phyloP scores from a whole-genome alignment of 1,140 invertebrate species.

The Drosophila tsacasi region DNA sequence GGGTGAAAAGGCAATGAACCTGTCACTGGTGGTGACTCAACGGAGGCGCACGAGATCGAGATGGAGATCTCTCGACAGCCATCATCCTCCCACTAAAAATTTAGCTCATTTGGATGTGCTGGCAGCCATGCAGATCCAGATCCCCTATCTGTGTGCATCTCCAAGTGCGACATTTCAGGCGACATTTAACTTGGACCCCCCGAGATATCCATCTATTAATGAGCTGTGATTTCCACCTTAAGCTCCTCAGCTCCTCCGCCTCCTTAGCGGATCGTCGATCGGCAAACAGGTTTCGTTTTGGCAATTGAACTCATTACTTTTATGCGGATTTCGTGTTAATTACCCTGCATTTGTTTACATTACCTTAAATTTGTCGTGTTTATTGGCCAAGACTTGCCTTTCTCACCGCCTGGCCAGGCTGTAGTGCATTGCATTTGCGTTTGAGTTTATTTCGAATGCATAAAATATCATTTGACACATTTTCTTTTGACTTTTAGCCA shows the following conservation, averaged over 20 bases:
- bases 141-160: slow-evolving; percentile 49
- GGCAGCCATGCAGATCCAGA: slow-evolving; percentile 27
- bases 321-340: slow-evolving; percentile 79
- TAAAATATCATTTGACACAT: slow-evolving; percentile 55
- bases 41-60: slow-evolving; percentile 4
- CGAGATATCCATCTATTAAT: slow-evolving; percentile 72
- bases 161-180: slow-evolving; percentile 54
- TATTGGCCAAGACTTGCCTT: slow-evolving; percentile 60
- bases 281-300: slow-evolving; percentile 63
- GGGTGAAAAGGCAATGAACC: slow-evolving; percentile 77
- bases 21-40: slow-evolving; percentile 27
- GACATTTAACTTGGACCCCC: slow-evolving; percentile 52
- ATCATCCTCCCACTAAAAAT: slow-evolving; percentile 25
- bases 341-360: slow-evolving; percentile 77
- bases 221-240: slow-evolving; percentile 59
- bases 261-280: background rate
- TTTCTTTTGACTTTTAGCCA: slow-evolving; percentile 38
- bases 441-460: slow-evolving; percentile 19
- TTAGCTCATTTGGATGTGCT: slow-evolving; percentile 31
- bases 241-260: background rate
- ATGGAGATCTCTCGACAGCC: slow-evolving; percentile 11
- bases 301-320: slow-evolving; percentile 76
- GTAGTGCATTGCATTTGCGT: slow-evolving; percentile 45
- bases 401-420: slow-evolving; percentile 57
- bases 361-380: slow-evolving; percentile 70